Base-by-base conservation (phyloP, 2,888 invertebrate genomes). In the Hydrotaea cyrtoneurina region DNA sequence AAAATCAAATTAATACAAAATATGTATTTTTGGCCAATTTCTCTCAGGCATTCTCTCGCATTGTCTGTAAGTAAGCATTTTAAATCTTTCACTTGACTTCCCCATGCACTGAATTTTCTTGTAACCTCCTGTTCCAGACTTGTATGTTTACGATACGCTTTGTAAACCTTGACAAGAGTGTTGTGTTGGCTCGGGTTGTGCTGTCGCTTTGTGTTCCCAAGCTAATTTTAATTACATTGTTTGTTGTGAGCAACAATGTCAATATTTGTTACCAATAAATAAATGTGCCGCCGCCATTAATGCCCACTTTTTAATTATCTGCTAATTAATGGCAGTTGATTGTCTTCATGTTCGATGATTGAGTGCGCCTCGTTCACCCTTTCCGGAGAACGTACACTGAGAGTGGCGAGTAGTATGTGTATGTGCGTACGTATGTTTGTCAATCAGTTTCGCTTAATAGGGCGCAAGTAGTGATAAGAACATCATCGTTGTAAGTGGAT, bases 311-410 rank as follows among this genome's bases (percentile, higher is more conserved):
- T 75, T 82, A 82, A 81, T 66, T 79, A 76, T 66, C 43, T 76
- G 72, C 46, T 72, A 84, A 84, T 84, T 81, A 81, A 72, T 72
- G 23, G 46, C 31, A 73, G 69, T 53, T 43, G 43, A n/a, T 13
- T 69, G 21, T 64, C 7, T 46, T 74, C 11, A 74, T 75, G 13
- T 13, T 23, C 19, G 21, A 69, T 46, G 21, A 66, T 39, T 19
- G 7, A 39, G 11, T 39, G 19, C 19, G 36, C 23, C 21, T 10
- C 21, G 11, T n/a, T 57, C 21, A 57, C 23, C 21, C 23, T 11
- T 57, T 57, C 21, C 23, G 53, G 2, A 17, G n/a, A n/a, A n/a
- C 13, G 11, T 11, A 2, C 43, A 43, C 13, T 43, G 43, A 11
- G 13, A 43, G 36, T 43, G 15, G 10, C n/a, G n/a, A n/a, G 43